A percentile compares a stretch with the other conserved stretches of the same genome.
phyloP scores from a whole-genome alignment of 2,113 vertebrate species.

The Anoura caudifer region DNA sequence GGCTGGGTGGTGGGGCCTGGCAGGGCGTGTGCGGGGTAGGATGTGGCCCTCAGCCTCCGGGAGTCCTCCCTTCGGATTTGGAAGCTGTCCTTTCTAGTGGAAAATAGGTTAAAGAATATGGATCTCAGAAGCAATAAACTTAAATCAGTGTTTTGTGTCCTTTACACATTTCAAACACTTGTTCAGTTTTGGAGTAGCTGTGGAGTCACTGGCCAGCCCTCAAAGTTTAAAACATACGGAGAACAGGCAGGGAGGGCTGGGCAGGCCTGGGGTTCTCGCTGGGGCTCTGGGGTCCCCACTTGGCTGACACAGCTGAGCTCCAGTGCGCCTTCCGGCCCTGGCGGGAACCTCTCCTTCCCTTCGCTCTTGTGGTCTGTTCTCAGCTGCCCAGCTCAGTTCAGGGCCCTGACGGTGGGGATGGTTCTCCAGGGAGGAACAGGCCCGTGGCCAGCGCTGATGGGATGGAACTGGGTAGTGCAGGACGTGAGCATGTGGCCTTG shows the following conservation, averaged over 20 bases:
- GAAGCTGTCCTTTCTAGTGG: neutral
- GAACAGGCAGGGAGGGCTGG: neutral
- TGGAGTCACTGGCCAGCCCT: too few species aligned
- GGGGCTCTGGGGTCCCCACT: too few species aligned
- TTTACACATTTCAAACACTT: too few species aligned
- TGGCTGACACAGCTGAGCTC: neutral
- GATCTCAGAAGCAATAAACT: neutral
- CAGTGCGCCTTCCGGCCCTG: neutral
- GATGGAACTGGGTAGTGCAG: fast-evolving
- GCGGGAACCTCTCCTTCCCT: neutral
- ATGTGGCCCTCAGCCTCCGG: too few species aligned
- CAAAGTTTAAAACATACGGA: fast-evolving
- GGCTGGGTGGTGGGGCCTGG: neutral
- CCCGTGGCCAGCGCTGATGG: neutral
- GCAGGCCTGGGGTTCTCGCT: neutral
- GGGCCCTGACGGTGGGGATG: neutral
- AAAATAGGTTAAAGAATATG: neutral
- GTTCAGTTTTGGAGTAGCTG: neutral
- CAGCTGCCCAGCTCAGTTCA: neutral
- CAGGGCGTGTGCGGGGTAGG: neutral
- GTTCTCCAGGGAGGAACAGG: neutral
- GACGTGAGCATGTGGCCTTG: fast-evolving
- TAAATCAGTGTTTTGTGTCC: neutral
- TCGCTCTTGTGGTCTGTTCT: neutral
- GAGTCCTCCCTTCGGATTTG: neutral